Percentiles rank a stretch among this genome's conserved stretches.
phyloP scores from a whole-genome alignment of 2,888 invertebrate species.

The Drosophila emarginata region DNA sequence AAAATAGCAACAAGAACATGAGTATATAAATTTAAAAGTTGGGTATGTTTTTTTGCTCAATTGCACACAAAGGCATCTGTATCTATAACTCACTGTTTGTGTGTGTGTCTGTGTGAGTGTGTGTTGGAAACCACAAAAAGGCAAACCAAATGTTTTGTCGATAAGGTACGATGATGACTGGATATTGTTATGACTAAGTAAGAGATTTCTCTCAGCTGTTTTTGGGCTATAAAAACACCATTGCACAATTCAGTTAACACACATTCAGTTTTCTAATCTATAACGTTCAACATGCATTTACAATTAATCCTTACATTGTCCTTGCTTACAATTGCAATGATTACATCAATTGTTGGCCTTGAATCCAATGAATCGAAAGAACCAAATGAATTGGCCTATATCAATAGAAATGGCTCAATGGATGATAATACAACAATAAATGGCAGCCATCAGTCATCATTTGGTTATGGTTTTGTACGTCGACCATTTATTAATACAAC shows the following conservation, averaged over 20 bases:
- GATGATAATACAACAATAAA: background rate
- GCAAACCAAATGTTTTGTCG: constrained; percentile 4
- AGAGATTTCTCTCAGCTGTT: background rate
- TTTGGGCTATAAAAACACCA: background rate
- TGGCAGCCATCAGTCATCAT: too few relatives aligned
- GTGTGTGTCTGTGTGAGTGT: background rate
- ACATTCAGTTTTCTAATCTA: background rate
- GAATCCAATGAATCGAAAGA: background rate
- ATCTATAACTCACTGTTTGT: background rate
- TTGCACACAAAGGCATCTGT: background rate
- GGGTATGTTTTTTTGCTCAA: constrained; percentile 14
- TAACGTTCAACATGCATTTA: background rate
- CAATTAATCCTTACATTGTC: background rate
- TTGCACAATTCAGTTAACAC: background rate
- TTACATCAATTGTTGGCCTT: background rate
- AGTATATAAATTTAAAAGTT: constrained; percentile 9
- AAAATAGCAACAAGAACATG: background rate
- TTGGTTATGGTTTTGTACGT: background rate
- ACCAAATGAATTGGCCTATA: background rate
- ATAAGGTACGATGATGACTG: background rate
- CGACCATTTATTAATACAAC: background rate
- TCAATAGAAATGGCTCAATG: background rate
- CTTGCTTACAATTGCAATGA: background rate
- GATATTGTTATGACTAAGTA: background rate
- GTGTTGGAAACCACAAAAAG: background rate